Evolutionary conservation across 2,113 vertebrate species (phyloP), one percentile per base, ranked within the genome.

Genomic region (Rhodinocichla rosea): DNA sequence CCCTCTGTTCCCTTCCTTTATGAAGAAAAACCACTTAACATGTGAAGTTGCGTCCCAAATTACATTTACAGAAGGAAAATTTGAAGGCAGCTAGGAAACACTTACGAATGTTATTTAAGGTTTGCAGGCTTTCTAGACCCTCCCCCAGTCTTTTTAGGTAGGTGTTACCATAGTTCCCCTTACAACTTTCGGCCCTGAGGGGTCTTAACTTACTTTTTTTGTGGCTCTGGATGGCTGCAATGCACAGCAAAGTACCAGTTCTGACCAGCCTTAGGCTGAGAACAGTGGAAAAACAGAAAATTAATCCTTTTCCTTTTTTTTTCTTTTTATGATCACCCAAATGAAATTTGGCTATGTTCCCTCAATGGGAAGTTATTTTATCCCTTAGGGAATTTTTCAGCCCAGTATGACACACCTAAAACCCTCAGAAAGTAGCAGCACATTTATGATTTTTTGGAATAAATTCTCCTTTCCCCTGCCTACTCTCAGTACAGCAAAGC

Each of bases 1-100:
- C 76, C 55, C 42, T 81, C 62, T 73, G 2, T 53, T 86, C 32
- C 26, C 39, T 77, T 89, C 39, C 49, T 87, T 78, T 56, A 21
- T 11, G 27, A 75, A 49, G 15, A 23, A 62, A 69, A 93, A 17
- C 9, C 7, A 19, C 20, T 73, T 60, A 59, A 40, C 19, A 32
- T 5, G 45, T 63, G 71, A 80, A 62, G 11, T 0, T 77, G 37
- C 49, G 15, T 74, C 50, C 73, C 87, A 84, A 83, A 89, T 95
- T 77, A 78, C 81, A 91, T 92, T 91, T 74, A 39, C 73, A 92
- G 89, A 92, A 74, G 47, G 71, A 81, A 86, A 94, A 78, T 59
- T 27, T 57, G 77, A 91, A 74, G 35, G 30, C 35, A 75, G 39
- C 18, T 67, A 81, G 77, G 81, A 96, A 94, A 83, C 62, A 70